Evolutionary conservation across 2,888 invertebrate species (phyloP).

Genomic region (Toxonevra muliebris): DNA sequence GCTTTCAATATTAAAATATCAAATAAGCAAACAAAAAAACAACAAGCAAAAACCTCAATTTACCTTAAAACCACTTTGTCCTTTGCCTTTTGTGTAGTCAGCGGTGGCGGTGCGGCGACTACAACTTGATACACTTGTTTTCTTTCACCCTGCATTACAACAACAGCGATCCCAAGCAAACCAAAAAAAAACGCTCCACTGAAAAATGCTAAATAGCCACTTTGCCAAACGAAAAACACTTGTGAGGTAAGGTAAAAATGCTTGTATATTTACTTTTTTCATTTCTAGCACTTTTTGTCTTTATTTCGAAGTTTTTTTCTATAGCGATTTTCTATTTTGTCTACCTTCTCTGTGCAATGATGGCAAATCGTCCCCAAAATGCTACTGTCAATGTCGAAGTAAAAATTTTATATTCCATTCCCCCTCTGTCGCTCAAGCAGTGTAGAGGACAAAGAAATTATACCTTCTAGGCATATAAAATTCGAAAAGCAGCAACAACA

Average conservation of each 20-base stretch:
- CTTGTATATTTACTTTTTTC: neutral
- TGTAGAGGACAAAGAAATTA: too few species aligned
- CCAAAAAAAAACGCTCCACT: conserved; percentile 36
- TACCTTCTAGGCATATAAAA: too few species aligned
- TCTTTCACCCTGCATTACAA: too few species aligned
- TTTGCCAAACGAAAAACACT: conserved; percentile 44
- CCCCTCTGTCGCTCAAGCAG: too few species aligned
- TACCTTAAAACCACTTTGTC: conserved; percentile 3
- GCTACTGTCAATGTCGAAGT: too few species aligned
- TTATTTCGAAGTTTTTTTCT: conserved; percentile 3
- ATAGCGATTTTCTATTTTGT: neutral
- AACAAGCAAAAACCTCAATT: conserved; percentile 10
- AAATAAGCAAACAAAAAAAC: neutral
- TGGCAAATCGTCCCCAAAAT: too few species aligned
- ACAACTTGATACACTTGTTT: too few species aligned
- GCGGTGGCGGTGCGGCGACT: neutral
- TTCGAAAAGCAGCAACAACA: too few species aligned
- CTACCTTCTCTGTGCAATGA: neutral
- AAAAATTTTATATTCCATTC: too few species aligned
- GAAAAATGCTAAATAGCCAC: conserved; percentile 59
- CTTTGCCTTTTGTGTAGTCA: neutral
- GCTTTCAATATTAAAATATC: neutral
- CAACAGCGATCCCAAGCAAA: too few species aligned
- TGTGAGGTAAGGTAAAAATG: conserved; percentile 7
- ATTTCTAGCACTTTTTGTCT: neutral